Percentiles rank a stretch among this genome's conserved stretches.
phyloP scores from a whole-genome alignment of 2,113 vertebrate species.

The Odontophorus gujanensis region DNA sequence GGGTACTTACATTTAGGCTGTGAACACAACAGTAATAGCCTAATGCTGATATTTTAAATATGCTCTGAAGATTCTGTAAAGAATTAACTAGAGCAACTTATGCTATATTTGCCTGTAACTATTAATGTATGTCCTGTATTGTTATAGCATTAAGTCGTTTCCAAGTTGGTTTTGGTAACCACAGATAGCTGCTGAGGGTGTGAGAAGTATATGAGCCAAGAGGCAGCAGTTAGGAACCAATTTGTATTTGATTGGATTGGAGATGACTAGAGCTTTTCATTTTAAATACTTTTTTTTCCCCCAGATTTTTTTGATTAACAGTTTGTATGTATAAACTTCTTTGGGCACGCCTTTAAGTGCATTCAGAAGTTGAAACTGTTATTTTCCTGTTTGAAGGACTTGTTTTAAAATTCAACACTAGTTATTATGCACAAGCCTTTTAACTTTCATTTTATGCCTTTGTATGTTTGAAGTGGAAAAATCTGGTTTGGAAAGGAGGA shows the following conservation, averaged over 20 bases:
- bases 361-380: neutral
- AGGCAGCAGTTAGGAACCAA: accelerated
- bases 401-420: neutral
- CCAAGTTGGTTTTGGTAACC: neutral
- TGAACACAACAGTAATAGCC: neutral
- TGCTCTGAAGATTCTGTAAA: neutral
- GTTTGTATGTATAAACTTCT: neutral
- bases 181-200: neutral
- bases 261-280: neutral
- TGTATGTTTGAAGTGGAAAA: neutral
- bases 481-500: neutral
- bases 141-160: neutral
- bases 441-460: neutral
- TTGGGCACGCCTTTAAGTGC: neutral
- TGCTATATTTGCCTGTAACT: neutral
- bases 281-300: neutral
- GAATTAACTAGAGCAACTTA: neutral
- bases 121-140: neutral
- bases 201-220: neutral
- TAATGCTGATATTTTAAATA: neutral
- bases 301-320: neutral
- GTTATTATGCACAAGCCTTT: neutral
- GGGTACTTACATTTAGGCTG: neutral
- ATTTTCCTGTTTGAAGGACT: neutral
- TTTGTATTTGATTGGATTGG: neutral